Percentiles rank a stretch among this genome's conserved stretches.
Conservation (phyloP, 2,888 invertebrate genomes). For the Amphipyra berbera region DNA sequence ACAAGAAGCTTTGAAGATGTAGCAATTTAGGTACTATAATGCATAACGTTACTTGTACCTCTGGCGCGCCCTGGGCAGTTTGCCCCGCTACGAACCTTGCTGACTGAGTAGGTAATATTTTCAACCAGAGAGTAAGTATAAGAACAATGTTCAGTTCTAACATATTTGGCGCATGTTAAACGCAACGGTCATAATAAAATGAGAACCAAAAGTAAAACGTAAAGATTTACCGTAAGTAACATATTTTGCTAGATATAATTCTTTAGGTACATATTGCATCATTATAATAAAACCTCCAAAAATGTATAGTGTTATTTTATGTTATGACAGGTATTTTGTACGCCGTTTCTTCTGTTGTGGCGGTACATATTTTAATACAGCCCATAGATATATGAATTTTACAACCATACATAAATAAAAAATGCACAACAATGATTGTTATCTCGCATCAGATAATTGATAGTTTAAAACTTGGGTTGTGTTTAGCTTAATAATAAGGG, state of each 20-base stretch:
- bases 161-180: background rate
- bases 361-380: background rate
- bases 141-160: background rate
- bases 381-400: background rate
- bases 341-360: background rate
- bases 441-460: background rate
- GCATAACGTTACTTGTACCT: too few species aligned
- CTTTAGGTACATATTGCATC: too few species aligned
- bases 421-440: background rate
- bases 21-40: slow-evolving; percentile 1
- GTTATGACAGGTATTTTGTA: background rate
- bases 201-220: too few species aligned
- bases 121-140: too few species aligned
- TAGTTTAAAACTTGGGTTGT: slow-evolving; percentile 13
- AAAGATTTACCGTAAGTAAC: too few species aligned
- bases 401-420: background rate
- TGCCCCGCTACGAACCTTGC: too few species aligned
- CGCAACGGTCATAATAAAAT: too few species aligned
- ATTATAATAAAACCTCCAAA: too few species aligned
- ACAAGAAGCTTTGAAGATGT: slow-evolving; percentile 26
- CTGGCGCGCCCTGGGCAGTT: too few species aligned
- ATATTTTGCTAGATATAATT: too few species aligned
- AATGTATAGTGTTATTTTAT: too few species aligned
- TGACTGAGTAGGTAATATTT: too few species aligned
- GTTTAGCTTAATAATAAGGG: slow-evolving; percentile 9